Evolutionary conservation across 2,888 invertebrate genomes (phyloP).

Genomic region (Panzeria rudis): DNA sequence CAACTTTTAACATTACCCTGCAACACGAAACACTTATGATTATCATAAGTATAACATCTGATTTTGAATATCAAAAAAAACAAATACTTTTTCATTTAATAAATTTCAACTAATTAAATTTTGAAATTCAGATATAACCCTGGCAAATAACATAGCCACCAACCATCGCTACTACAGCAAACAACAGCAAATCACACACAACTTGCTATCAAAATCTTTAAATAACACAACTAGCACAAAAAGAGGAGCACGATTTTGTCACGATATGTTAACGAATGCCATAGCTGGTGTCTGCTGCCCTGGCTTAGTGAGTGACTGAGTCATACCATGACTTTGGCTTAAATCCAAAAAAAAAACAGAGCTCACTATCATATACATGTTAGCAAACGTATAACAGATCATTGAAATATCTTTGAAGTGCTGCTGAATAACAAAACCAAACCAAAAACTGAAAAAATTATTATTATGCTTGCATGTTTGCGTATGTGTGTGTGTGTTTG

Average conservation of each 20-base stretch:
- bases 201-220: conserved; percentile 67
- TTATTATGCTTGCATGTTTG: background rate
- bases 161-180: background rate
- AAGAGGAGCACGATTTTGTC: conserved; percentile 69
- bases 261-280: conserved; percentile 68
- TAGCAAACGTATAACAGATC: conserved; percentile 36
- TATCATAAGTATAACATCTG: conserved; percentile 68
- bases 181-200: conserved; percentile 27
- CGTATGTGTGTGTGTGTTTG: conserved; percentile 29
- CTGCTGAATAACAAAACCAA: conserved; percentile 4
- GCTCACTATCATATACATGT: conserved; percentile 14
- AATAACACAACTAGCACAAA: conserved; percentile 43
- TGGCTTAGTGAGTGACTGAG: conserved; percentile 50
- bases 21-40: conserved; percentile 47
- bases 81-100: conserved; percentile 52
- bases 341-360: conserved; percentile 9
- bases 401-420: conserved; percentile 44
- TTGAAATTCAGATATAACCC: conserved; percentile 63
- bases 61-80: conserved; percentile 51
- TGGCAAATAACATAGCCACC: conserved; percentile 25
- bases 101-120: conserved; percentile 71
- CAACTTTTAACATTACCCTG: background rate
- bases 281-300: conserved; percentile 22
- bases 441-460: background rate
- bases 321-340: conserved; percentile 56